A percentile compares a stretch with the other conserved stretches of the same genome.
phyloP scores from a whole-genome alignment of 2,797 vertebrate species.

The Cheirogaleus major region DNA sequence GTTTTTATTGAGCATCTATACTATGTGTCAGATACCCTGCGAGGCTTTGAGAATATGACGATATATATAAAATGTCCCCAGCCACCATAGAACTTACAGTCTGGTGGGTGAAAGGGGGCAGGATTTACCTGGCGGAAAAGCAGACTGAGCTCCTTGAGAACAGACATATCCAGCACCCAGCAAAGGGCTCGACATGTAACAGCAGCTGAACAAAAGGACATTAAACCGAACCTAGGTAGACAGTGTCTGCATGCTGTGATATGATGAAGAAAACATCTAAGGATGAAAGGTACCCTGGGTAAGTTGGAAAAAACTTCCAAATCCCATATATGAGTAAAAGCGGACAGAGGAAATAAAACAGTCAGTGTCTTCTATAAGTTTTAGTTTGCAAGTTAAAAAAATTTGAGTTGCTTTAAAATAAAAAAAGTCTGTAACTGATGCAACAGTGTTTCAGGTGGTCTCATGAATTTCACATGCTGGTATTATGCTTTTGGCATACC shows the following conservation, averaged over 20 bases:
- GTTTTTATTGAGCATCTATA: neutral
- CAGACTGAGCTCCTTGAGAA: neutral
- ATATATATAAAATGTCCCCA: neutral
- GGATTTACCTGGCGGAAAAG: neutral
- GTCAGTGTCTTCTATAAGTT: neutral
- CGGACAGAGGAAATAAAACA: neutral
- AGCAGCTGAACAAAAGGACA: neutral
- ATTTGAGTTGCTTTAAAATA: neutral
- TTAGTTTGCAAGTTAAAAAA: neutral
- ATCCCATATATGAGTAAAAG: neutral
- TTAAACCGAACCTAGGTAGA: neutral
- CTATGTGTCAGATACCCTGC: neutral
- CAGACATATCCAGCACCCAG: neutral
- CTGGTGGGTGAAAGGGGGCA: neutral
- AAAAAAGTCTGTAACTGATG: neutral
- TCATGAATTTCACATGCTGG: neutral
- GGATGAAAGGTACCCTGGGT: neutral
- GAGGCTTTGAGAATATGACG: neutral
- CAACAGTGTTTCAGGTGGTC: neutral
- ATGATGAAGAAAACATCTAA: neutral
- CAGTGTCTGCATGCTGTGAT: neutral
- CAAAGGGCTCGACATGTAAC: neutral
- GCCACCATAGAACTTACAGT: too few species aligned
- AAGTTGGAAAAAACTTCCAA: neutral
- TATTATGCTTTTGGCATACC: neutral